Evolutionary conservation across 1,140 invertebrate genomes (phyloP), one percentile per base, ranked within the genome.

Genomic region (Ceratosolen solmsi): DNA sequence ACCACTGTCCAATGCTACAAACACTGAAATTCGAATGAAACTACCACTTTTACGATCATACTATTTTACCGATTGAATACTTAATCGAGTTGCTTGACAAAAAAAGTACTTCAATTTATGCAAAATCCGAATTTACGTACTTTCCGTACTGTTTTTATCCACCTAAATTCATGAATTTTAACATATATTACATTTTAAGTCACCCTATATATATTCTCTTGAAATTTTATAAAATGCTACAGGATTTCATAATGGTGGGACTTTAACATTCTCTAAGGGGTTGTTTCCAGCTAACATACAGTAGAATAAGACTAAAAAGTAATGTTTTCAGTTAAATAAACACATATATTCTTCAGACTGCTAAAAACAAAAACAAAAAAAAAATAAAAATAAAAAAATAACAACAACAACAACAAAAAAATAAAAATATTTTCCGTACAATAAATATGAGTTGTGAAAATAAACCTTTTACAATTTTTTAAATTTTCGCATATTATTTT

Each of bases 101-200:
- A 65, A 65, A 36, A 65, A 33, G 27, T 65, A 20, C 60, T 60
- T 65, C 60, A 65, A 36, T 65, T 36, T 65, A 65, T 65, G 60
- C 33, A 65, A 65, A 65, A 65, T 65, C 60, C 60, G 25, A 65
- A 65, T 65, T 65, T 30, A 65, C 30, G 30, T 65, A 36, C 60
- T 65, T n/a, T 65, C 25, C 30, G 33, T 65, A 65, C 33, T 36
- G 60, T 65, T 65, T 65, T 65, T 65, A 65, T 65, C 60, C 36
- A 65, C 60, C 30, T 33, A 65, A 65, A 65, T 65, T 65, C 60
- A 65, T 65, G 60, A 65, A 65, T 65, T 65, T 36, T 65, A 65
- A 13, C 60, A 65, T 65, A 65, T 22, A 65, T 65, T 65, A 65
- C 33, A 22, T 36, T 65, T 65, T 36, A 65, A 65, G 60, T 13